These are phyloP conservation scores for Sebastes taczanowskii DNA, from an alignment of 2,797 vertebrate genomes.

Conservation along the genomic window DNA sequence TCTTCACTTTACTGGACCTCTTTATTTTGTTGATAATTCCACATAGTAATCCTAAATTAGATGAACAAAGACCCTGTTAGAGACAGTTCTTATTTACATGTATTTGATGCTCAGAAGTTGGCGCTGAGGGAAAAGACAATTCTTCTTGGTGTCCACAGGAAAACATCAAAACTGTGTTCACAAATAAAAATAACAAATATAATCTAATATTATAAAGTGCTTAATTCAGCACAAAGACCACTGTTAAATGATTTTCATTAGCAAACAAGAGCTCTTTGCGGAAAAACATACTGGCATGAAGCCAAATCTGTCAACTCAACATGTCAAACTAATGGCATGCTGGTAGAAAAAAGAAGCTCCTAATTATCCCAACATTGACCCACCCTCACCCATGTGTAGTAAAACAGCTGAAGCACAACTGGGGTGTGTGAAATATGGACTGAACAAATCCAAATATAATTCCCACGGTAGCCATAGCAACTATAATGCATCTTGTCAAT, in stretches of 20 bases:
- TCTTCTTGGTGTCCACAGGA: not conserved
- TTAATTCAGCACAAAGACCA: not conserved
- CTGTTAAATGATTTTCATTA: not conserved
- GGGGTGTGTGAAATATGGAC: constrained; percentile 10
- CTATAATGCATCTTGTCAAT: constrained; percentile 17
- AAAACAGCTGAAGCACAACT: constrained; percentile 18
- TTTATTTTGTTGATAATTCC: not conserved
- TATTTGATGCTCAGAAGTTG: not conserved
- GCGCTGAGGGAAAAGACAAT: not conserved
- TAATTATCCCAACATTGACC: not conserved
- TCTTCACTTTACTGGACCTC: not conserved
- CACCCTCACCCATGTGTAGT: not conserved
- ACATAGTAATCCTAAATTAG: not conserved
- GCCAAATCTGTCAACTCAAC: constrained; percentile 8
- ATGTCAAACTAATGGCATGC: constrained; percentile 9
- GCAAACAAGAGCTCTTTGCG: not conserved
- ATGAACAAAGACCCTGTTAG: not conserved
- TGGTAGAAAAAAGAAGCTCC: not conserved
- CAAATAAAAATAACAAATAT: not conserved
- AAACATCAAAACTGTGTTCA: not conserved
- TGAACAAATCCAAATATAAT: constrained; percentile 13
- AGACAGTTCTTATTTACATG: not conserved
- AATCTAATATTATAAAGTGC: not conserved
- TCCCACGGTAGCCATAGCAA: constrained; percentile 10
- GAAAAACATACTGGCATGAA: not conserved